Conservation (phyloP, 2,797 vertebrate genomes). For the Valencia hispanica region DNA sequence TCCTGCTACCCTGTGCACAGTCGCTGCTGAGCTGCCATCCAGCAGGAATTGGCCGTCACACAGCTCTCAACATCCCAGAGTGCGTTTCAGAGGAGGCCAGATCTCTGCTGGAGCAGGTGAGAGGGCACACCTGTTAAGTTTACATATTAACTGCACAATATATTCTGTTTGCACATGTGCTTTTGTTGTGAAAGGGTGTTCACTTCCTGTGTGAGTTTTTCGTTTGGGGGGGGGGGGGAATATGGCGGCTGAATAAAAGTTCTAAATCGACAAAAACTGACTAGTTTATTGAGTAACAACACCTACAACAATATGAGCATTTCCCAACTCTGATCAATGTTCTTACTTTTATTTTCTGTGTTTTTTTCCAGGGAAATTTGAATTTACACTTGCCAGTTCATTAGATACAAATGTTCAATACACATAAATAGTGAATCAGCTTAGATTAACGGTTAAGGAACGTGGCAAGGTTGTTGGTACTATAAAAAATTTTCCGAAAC, state of each 20-base stretch:
- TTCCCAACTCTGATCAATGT: background rate
- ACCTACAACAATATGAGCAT: background rate
- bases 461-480: background rate
- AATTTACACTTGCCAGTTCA: background rate
- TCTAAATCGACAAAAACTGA: no score
- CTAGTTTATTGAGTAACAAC: no score
- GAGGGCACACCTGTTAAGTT: no score
- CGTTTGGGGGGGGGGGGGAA: no score
- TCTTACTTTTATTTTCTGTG: background rate
- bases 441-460: background rate
- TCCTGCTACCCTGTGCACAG: conserved; percentile 72
- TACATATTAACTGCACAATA: no score
- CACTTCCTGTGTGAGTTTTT: no score
- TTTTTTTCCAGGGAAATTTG: background rate
- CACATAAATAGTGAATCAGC: background rate
- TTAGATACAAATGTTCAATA: background rate
- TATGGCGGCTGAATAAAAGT: no score
- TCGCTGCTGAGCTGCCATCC: conserved; percentile 93
- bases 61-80: conserved; percentile 91
- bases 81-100: conserved; percentile 92
- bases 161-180: no score
- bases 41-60: conserved; percentile 93
- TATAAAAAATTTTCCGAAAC: background rate
- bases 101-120: conserved; percentile 95
- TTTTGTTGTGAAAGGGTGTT: no score